Base-by-base conservation (phyloP, 53 echinoderm and acorn worm species). In the Echinarachnius parma region DNA sequence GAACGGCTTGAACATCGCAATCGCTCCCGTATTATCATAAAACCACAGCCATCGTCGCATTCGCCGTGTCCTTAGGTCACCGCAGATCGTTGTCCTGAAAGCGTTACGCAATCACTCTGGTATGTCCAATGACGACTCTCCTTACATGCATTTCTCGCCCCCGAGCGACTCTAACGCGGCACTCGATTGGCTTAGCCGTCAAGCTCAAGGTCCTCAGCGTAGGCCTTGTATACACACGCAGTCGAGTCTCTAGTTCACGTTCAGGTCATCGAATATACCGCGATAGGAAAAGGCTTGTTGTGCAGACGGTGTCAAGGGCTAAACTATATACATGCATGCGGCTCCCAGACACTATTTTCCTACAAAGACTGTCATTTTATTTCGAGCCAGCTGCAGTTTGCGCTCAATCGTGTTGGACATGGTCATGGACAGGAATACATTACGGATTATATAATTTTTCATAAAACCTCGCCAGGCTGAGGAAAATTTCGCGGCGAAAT, bases 181-280 rank as follows among this genome's bases (percentile, higher is more conserved):
- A 15, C 16, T 34, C 70, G 52, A 69, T 69, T 69, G 70, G 70
- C 33, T n/a, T 36, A 34, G 4, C 4, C 70, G 70, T 69, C 70
- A 69, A 69, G 70, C 70, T 69, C 70, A 69, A 69, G 70, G 70
- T 53, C 53, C 70, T 36, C 62, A 46, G 53, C 70, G 70, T 23
- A 69, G 70, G 34, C 70, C 70, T 69, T 69, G 70, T 69, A 34
- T 69, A 34, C 70, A 69, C 53, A n/a, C n/a, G n/a, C n/a, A n/a
- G n/a, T n/a, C n/a, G n/a, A n/a, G n/a, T n/a, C n/a, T 53, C 70
- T 69, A 69, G 70, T 69, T 69, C 70, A 69, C 53, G 70, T 69
- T 69, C 70, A 69, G 70, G 70, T 69, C 70, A 69, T 53, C 70
- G 70, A 53, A 69, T n/a, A n/a, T n/a, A n/a, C n/a, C n/a, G n/a